Conservation (phyloP, 2,888 invertebrate genomes). For the Hyposoter didymator region DNA sequence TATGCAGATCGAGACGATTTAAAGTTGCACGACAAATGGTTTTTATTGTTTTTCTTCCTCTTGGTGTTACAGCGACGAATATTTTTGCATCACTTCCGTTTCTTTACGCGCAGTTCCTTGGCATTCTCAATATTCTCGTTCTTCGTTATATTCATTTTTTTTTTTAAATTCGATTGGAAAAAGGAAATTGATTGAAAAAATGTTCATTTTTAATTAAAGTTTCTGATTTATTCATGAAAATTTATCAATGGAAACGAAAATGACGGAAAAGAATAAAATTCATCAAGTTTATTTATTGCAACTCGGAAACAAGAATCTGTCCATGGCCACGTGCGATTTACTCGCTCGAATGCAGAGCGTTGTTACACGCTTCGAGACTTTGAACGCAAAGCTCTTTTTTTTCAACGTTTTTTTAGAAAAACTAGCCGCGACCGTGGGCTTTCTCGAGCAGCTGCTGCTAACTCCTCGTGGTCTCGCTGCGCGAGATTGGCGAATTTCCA, state of each 20-base stretch:
- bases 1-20: background rate
- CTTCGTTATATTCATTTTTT: too few relatives aligned
- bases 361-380: constrained; percentile 29
- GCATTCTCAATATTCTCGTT: background rate
- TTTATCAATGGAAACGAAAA: background rate
- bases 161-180: background rate
- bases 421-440: constrained; percentile 31
- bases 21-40: background rate
- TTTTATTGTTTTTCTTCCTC: background rate
- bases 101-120: background rate
- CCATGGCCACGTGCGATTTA: constrained; percentile 34
- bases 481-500: constrained; percentile 78
- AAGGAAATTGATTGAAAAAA: background rate
- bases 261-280: background rate
- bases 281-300: background rate
- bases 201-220: background rate
- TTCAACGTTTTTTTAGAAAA: constrained; percentile 30
- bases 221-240: background rate
- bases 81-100: background rate
- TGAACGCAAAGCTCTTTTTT: background rate
- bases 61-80: background rate
- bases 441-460: constrained; percentile 62
- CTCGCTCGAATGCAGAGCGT: constrained; percentile 16
- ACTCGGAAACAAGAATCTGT: constrained; percentile 29
- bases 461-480: constrained; percentile 42